phyloP scores from a whole-genome alignment of 2,888 invertebrate genomes.

The Lasioglossum vierecki region DNA sequence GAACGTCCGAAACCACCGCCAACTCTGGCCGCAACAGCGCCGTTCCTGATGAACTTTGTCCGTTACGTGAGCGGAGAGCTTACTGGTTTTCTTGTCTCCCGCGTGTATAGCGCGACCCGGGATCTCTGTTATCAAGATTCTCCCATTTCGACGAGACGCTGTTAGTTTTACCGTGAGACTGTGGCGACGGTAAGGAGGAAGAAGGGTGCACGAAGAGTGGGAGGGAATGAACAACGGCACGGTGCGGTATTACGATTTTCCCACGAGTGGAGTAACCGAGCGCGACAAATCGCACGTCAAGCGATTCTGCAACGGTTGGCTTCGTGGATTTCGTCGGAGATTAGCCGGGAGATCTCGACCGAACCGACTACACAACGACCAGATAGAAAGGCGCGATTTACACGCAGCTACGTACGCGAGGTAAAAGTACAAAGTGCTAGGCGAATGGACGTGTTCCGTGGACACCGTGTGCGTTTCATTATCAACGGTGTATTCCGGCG shows the following conservation, averaged over 20 bases:
- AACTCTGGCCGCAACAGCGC: conserved; percentile 63
- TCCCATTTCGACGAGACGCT: conserved; percentile 47
- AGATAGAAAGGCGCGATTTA: not conserved
- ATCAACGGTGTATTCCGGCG: not conserved
- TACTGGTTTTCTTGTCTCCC: conserved; percentile 67
- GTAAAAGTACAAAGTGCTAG: not conserved
- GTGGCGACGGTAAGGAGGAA: not conserved
- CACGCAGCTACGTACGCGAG: not conserved
- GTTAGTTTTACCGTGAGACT: conserved; percentile 39
- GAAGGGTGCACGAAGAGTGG: not conserved
- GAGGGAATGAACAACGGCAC: conserved; percentile 16
- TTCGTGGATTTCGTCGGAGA: conserved; percentile 21
- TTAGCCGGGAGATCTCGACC: conserved; percentile 6
- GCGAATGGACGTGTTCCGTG: not conserved
- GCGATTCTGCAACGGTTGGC: conserved; percentile 13
- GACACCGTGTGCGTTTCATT: conserved; percentile 4
- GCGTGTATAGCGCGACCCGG: conserved; percentile 34
- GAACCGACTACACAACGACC: not conserved
- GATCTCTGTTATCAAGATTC: conserved; percentile 59
- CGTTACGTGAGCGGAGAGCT: conserved; percentile 74
- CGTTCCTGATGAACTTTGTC: conserved; percentile 75
- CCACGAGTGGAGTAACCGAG: not conserved
- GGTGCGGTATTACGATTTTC: conserved; percentile 45
- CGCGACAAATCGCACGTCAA: conserved; percentile 20
- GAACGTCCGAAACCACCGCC: conserved; percentile 68